Evolutionary conservation across 2,888 invertebrate genomes (phyloP), one percentile per base, ranked within the genome.

Genomic region (Thereva unica): DNA sequence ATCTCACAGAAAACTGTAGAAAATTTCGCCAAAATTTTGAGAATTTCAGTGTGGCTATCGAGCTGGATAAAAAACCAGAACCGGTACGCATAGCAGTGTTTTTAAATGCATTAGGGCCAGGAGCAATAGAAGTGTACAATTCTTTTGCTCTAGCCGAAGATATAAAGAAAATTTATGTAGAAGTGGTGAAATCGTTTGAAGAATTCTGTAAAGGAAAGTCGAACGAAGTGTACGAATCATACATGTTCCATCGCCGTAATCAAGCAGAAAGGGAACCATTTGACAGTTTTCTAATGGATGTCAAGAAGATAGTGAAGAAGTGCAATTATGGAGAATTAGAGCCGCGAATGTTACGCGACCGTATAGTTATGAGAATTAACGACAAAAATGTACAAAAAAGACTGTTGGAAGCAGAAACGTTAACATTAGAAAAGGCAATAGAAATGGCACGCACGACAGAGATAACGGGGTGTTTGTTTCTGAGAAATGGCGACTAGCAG

Each of bases 71-170:
- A 38, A 53, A 53, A 9, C 10, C 53, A 9, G 12, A 53, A 23
- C 37, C 53, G 38, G 37, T 53, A 9, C 53, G 53, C 6, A 23
- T 53, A 53, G 53, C 53, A 38, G 53, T 53, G n/a, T 53, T 53
- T n/a, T 6, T 53, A 34, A 34, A 53, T 37, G 53, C 53, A 2
- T 34, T 53, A 4, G 42, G 56, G 7, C 44, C 44, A 12, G 44
- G 12, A 3, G 56, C 42, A 8, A 34, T 56, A 34, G 56, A 56
- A 56, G 44, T 56, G 5, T 42, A 23, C 34, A 44, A 56, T 56
- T 42, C 56, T 3, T 56, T 56, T 23, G 12, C 12, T 7, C 8
- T 56, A 41, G 5, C 6, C 6, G 41, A 55, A 38, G 12, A n/a
- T 55, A 40, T 41, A 3, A 55, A 40, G 23, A 40, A 38, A 55